Base-by-base conservation (phyloP, 2,113 vertebrate species). In the Agelaius phoeniceus region DNA sequence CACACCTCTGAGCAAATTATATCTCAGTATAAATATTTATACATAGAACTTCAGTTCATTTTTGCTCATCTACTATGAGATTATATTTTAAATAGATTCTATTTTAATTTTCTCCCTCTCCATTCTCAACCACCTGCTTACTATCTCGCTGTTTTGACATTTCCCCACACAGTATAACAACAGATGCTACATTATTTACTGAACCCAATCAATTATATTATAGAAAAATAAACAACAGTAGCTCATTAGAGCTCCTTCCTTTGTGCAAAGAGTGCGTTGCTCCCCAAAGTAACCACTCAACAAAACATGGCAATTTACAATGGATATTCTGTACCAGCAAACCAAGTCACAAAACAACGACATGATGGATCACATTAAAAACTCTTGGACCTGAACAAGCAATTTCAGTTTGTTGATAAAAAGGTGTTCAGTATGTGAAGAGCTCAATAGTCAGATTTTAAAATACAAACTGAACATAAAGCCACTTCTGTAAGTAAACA, bases 171-270 rank as follows among this genome's bases (percentile, higher is more conserved):
- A 98, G 93, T 99, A 98, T 98, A 99, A 98, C 98, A 99, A 99
- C 99, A 99, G 98, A 98, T 98, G 98, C 98, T 98, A 98, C 98
- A 99, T 98, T 99, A 99, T 99, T 99, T 98, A 99, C 98, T 98
- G 98, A 99, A 98, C 98, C 98, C 98, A 99, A 99, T 98, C 98
- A 99, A 99, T 99, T 99, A 99, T 98, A 99, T 98, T 98, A 98
- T 96, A 99, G 98, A 98, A 99, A 98, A 99, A 99, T 99, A 98
- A 99, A 99, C 98, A 99, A 99, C 98, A 99, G 99, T 99, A 99
- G 98, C 98, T 99, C 99, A 99, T 99, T 99, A 99, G 97, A 98
- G 98, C 97, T 98, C 98, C 97, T 98, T 98, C 98, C 98, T 98
- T 93, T 98, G 98, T 98, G 96, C 97, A 98, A 96, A 97, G 96